Conservation (phyloP, 2,888 invertebrate genomes). For the Miltochrista miniata region DNA sequence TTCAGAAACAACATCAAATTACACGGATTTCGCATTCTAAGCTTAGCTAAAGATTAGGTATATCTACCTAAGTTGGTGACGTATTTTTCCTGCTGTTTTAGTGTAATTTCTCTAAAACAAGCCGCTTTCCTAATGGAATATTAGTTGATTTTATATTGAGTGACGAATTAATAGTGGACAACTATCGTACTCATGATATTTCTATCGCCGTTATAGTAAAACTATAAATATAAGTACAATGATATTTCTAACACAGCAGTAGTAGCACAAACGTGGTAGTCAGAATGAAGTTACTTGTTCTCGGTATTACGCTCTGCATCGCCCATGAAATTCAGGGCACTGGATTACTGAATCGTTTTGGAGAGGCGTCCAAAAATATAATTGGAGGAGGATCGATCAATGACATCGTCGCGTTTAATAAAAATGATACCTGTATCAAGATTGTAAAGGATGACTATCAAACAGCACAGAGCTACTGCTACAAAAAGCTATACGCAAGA, state of each 20-base stretch:
- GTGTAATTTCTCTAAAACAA: no score
- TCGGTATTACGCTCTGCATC: constrained; percentile 13
- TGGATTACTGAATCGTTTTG: neutral
- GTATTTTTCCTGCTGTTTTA: no score
- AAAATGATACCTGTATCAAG: constrained; percentile 10
- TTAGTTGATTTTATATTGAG: no score
- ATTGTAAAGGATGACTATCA: constrained; percentile 14
- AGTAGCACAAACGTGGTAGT: neutral
- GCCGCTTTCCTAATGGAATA: no score
- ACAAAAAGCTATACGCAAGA: constrained; percentile 14
- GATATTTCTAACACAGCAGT: neutral
- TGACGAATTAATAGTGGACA: no score
- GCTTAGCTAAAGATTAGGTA: no score
- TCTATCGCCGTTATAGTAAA: no score
- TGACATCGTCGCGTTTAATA: neutral
- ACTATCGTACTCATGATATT: no score
- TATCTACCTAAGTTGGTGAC: no score
- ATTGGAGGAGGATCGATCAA: neutral
- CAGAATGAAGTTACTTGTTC: constrained; percentile 13
- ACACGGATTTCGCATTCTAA: no score
- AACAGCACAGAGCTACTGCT: constrained; percentile 15
- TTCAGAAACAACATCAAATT: no score
- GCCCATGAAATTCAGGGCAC: constrained; percentile 11
- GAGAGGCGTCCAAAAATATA: constrained; percentile 5
- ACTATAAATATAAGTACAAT: no score